Evolutionary conservation across 2,888 invertebrate species (phyloP).

Genomic region (Steinernema carpocapsae): DNA sequence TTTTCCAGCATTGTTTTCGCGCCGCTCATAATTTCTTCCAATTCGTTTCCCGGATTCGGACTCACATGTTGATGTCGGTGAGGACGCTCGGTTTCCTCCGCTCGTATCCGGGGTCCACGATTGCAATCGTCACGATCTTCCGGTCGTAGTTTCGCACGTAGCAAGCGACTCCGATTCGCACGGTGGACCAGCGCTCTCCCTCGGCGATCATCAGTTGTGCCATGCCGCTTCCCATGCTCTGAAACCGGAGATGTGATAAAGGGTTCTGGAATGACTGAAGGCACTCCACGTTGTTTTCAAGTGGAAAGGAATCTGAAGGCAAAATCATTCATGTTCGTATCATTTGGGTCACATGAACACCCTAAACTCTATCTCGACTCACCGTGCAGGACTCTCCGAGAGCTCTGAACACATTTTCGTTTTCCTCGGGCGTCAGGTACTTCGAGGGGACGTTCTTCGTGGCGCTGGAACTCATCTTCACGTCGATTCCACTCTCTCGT

Average conservation of each 20-base stretch:
- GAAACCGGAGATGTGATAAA: background rate
- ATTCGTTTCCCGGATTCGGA: too few relatives aligned
- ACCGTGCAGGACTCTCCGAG: background rate
- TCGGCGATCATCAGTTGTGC: slow-evolving; percentile 24
- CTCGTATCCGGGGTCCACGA: slow-evolving; percentile 22
- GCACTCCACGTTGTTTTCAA: too few relatives aligned
- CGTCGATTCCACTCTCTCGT: background rate
- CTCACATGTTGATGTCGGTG: slow-evolving; percentile 1
- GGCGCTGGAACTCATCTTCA: background rate
- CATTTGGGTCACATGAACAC: too few relatives aligned
- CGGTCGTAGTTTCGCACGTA: slow-evolving; percentile 10
- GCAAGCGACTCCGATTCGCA: slow-evolving; percentile 1
- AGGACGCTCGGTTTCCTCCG: background rate
- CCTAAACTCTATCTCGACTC: background rate
- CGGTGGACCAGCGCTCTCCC: background rate
- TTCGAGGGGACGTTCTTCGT: slow-evolving; percentile 16
- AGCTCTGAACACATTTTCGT: slow-evolving; percentile 1
- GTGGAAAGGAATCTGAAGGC: too few relatives aligned
- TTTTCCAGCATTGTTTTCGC: too few relatives aligned
- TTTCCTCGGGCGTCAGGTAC: slow-evolving; percentile 19
- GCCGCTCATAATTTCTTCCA: too few relatives aligned
- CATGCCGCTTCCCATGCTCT: slow-evolving; percentile 14
- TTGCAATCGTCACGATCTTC: background rate
- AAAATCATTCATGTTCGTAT: too few relatives aligned
- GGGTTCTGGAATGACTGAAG: background rate